Evolutionary conservation across 2,113 vertebrate species (phyloP).

Genomic region (Bettongia penicillata): DNA sequence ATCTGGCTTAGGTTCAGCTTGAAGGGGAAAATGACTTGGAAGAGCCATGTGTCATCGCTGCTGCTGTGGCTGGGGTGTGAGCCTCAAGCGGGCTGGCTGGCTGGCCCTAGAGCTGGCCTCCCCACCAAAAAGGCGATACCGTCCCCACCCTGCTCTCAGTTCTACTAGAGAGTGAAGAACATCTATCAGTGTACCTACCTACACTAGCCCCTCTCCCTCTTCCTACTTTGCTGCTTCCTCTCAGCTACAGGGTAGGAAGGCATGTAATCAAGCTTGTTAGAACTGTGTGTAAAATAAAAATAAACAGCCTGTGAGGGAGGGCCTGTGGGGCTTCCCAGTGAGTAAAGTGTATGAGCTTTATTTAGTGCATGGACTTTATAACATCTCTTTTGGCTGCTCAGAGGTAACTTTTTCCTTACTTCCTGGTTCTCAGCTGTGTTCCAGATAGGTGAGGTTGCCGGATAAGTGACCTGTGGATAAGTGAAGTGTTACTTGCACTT

Average conservation of each 20-base stretch:
- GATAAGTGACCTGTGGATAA: constrained; percentile 18
- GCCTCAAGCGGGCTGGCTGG: background rate
- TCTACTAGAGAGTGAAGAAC: background rate
- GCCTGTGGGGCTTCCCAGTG: background rate
- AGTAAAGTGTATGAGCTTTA: constrained; percentile 3
- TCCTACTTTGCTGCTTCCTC: background rate
- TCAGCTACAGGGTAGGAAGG: background rate
- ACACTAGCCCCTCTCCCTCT: background rate
- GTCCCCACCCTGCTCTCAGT: background rate
- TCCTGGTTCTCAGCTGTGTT: background rate
- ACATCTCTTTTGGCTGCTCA: background rate
- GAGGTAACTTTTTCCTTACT: background rate
- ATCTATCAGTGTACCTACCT: background rate
- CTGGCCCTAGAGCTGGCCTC: background rate
- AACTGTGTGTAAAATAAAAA: background rate
- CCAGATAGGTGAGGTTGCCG: background rate
- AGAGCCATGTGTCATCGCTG: background rate
- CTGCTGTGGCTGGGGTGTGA: background rate
- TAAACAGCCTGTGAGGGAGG: constrained; percentile 1
- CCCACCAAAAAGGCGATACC: background rate
- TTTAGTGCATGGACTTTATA: constrained; percentile 1
- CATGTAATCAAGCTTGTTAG: background rate
- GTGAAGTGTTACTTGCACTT: constrained; percentile 14
- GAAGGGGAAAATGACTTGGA: background rate
- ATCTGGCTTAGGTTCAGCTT: background rate